phyloP scores from a whole-genome alignment of 1,140 invertebrate species.

The Pararge aegeria region DNA sequence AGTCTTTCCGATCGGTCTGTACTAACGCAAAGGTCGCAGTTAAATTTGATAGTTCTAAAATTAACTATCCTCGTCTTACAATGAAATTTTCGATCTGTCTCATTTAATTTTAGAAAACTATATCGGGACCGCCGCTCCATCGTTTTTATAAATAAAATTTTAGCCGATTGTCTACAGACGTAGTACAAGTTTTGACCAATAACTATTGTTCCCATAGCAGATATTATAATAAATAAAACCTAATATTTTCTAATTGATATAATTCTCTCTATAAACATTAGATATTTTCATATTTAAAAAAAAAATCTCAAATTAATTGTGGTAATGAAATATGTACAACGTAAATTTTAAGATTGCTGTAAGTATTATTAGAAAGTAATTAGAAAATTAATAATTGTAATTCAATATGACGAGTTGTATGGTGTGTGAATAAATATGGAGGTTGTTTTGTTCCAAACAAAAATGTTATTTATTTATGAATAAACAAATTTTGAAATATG shows the following conservation, averaged over 20 bases:
- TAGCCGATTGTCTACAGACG: background rate
- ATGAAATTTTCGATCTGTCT: conserved; percentile 1
- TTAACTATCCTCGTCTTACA: conserved; percentile 2
- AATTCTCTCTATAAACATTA: conserved; percentile 75
- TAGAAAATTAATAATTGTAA: conserved; percentile 75
- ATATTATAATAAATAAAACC: conserved; percentile 29
- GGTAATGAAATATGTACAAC: conserved; percentile 77
- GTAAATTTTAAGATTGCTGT: conserved; percentile 74
- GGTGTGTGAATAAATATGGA: conserved; percentile 76
- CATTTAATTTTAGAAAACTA: conserved; percentile 8
- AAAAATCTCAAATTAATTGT: conserved; percentile 78
- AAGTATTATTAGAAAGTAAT: conserved; percentile 78
- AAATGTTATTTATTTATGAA: conserved; percentile 80
- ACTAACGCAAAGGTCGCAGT: background rate
- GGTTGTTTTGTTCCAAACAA: conserved; percentile 79
- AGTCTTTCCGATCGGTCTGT: too few species aligned
- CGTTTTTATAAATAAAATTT: background rate
- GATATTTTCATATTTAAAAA: conserved; percentile 62
- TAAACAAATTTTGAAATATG: conserved; percentile 76
- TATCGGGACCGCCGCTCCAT: background rate
- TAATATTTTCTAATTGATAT: conserved; percentile 68
- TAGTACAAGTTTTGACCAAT: conserved; percentile 43
- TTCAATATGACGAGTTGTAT: conserved; percentile 74
- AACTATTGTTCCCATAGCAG: conserved; percentile 46
- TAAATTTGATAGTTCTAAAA: conserved; percentile 8